Evolutionary conservation across 2,797 vertebrate species (phyloP), one percentile per base, ranked within the genome.

Genomic region (Babyrousa celebensis): DNA sequence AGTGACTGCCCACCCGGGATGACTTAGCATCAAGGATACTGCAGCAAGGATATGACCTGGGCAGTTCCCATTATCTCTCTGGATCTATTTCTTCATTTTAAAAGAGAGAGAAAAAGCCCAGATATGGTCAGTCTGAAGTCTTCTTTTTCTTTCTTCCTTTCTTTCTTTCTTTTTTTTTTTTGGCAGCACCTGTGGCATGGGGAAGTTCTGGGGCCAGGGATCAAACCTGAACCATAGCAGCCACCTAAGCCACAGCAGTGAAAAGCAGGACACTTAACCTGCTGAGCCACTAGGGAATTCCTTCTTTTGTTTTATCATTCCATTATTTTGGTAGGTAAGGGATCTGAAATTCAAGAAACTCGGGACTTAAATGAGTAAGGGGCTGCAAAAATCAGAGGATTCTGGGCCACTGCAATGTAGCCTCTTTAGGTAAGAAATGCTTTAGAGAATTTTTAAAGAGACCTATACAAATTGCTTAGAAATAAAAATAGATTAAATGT

Each of bases 221-320:
- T 48, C 43, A 48, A 48, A 48, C 43, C 43, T 10, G 43, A 48
- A 10, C 43, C 43, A 48, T 48, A 48, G 43, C 43, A 7, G 43
- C 43, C 6, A 48, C 43, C 43, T 10, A 48, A 48, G 43, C 43
- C 43, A 6, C 43, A 6, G 43, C 43, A 48, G 43, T 48, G 43
- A 48, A 6, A 48, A 48, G 43, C 43, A 48, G 43, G 43, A 48
- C 9, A 5, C 43, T 48, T 48, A 48, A 48, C 43, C 6, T 48
- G 7, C 43, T 48, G 43, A 48, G 43, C 43, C 9, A 48, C 43
- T 48, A 48, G 43, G 9, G 43, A 48, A 48, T 10, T 48, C 43
- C 20, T 79, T 60, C 60, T 70, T 94, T 83, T 67, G 67, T 85
- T 96, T 93, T 84, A 93, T 91, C 40, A 52, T 17, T 78, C 36